Base-by-base conservation (phyloP, 2,888 invertebrate genomes). In the Zygogramma bicolorata region DNA sequence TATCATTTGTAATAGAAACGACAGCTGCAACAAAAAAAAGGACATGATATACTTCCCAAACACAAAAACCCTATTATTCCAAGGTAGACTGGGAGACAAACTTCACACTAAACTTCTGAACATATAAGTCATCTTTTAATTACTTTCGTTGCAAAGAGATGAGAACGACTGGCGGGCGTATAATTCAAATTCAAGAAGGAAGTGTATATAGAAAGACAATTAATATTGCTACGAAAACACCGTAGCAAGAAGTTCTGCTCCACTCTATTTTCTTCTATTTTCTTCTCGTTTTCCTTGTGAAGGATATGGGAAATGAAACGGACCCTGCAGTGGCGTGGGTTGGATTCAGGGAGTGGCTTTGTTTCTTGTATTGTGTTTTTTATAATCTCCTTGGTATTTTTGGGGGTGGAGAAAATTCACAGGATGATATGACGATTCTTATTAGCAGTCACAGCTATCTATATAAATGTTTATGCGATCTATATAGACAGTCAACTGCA, bases 161-260 rank as follows among this genome's bases (percentile, higher is more conserved):
- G 70, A 42, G 61, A 75, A 71, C 65, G 73, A 70, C 68, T 70
- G 62, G 71, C 65, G 69, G 40, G 70, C 58, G 67, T 62, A 74
- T 74, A 75, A 75, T 75, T 76, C 68, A 75, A 77, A 69, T 72
- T 73, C 71, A 66, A 71, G 72, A 69, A 75, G 73, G 74, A 71
- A 69, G 67, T 74, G 68, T 74, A 74, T 72, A 76, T 78, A 75
- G 75, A 68, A 75, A 76, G 75, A 77, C 75, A 77, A 78, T 78
- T 77, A 78, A 77, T 77, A 77, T 75, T 65, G 68, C 73, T 73
- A 72, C 15, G 68, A 71, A 72, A 75, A 75, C 75, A 72, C 72
- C 46, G 72, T 65, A 38, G 67, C 70, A 69, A 74, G 68, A 68
- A 68, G 61, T 72, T 72, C 70, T 68, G 59, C 62, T 70, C 59